These are phyloP conservation scores for Neostethus bicornis DNA, from an alignment of 2,797 vertebrate genomes.

Conservation along the genomic window DNA sequence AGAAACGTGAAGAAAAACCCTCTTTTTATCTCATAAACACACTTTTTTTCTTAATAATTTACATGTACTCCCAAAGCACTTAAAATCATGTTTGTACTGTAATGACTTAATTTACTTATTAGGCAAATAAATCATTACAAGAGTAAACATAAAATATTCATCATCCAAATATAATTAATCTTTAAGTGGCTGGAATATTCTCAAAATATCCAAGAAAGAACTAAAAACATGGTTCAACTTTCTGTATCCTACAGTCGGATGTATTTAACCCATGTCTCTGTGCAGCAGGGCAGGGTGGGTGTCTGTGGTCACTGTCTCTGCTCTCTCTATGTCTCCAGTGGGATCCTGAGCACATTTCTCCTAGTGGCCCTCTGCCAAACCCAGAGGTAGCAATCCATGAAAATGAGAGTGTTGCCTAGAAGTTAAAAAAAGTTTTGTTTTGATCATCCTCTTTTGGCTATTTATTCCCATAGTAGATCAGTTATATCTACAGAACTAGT, in stretches of 20 bases:
- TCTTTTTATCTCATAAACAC: neutral
- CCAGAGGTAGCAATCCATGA: slow-evolving; percentile 78
- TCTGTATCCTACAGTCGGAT: slow-evolving; percentile 30
- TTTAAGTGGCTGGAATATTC: slow-evolving; percentile 14
- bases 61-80: neutral
- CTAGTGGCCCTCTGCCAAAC: slow-evolving; percentile 73
- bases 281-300: slow-evolving; percentile 65
- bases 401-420: slow-evolving; percentile 76
- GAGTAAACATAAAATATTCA: slow-evolving; percentile 21
- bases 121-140: slow-evolving; percentile 23
- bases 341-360: slow-evolving; percentile 64
- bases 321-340: slow-evolving; percentile 70
- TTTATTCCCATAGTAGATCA: slow-evolving; percentile 73
- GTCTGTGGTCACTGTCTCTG: slow-evolving; percentile 74
- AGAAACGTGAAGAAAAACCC: neutral
- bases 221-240: slow-evolving; percentile 23
- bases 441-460: slow-evolving; percentile 78
- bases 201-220: slow-evolving; percentile 22
- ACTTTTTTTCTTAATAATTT: neutral
- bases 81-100: slow-evolving; percentile 5
- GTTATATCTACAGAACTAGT: slow-evolving; percentile 79
- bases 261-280: slow-evolving; percentile 36
- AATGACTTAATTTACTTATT: slow-evolving; percentile 23
- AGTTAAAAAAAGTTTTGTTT: slow-evolving; percentile 79
- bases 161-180: slow-evolving; percentile 20